These are phyloP conservation scores for Lasioglossum calceatum DNA, from an alignment of 2,888 invertebrate species.

Conservation along the genomic window DNA sequence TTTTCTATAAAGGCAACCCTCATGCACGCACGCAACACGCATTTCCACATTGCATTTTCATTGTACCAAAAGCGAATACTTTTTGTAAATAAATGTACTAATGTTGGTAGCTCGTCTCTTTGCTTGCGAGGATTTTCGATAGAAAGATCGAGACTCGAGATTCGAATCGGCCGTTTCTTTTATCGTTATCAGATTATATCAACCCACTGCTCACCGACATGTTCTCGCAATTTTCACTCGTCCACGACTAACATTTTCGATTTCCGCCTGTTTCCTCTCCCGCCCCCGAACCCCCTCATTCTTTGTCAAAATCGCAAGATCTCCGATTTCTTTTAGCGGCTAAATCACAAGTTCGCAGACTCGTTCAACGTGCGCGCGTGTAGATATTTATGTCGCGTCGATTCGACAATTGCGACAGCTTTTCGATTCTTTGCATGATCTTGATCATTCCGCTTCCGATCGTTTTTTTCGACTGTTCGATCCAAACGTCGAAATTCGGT, in stretches of 20 bases:
- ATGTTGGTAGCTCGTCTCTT: conserved; percentile 59
- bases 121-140: conserved; percentile 25
- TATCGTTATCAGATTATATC: neutral
- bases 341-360: neutral
- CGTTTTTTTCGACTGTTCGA: neutral
- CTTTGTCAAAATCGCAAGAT: neutral
- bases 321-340: neutral
- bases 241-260: neutral
- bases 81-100: conserved; percentile 77
- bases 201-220: neutral
- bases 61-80: conserved; percentile 66
- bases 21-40: conserved; percentile 63
- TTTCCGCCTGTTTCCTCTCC: neutral
- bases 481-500: neutral
- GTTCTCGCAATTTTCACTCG: neutral
- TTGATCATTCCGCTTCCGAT: neutral
- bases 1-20: conserved; percentile 60
- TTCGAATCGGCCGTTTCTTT: neutral
- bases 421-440: neutral
- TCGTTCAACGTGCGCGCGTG: neutral
- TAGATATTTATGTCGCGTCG: neutral
- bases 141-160: neutral
- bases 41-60: conserved; percentile 68
- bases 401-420: neutral
- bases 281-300: no score